phyloP scores from a whole-genome alignment of 1,140 invertebrate species.

The Meloidogyne exigua region DNA sequence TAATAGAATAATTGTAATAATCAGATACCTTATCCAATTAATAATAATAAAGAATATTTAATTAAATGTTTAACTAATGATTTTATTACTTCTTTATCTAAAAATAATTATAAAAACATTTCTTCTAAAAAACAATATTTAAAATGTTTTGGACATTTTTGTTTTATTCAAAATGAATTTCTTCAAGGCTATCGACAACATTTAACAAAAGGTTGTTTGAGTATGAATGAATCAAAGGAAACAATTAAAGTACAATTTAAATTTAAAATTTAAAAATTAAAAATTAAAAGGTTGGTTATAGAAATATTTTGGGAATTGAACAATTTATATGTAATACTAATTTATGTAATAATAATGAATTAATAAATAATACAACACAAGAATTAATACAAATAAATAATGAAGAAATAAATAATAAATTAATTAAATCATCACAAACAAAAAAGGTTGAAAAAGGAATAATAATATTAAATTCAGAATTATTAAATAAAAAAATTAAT shows the following conservation, averaged over 20 bases:
- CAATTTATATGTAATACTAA: slow-evolving; percentile 39
- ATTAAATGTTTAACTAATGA: slow-evolving; percentile 33
- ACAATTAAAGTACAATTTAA: neutral
- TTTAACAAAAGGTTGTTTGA: slow-evolving; percentile 21
- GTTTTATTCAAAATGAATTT: slow-evolving; percentile 32
- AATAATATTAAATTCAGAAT: neutral
- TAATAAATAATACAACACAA: too few relatives aligned
- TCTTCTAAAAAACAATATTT: neutral
- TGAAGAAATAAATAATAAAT: too few relatives aligned
- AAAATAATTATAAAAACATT: slow-evolving; percentile 20
- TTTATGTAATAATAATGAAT: slow-evolving; percentile 28
- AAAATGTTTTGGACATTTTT: slow-evolving; percentile 39
- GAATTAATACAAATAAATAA: too few relatives aligned
- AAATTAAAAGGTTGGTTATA: slow-evolving; percentile 29
- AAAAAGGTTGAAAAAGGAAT: neutral
- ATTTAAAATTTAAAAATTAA: neutral
- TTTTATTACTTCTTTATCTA: slow-evolving; percentile 4
- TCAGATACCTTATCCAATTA: slow-evolving; percentile 36
- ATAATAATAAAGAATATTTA: neutral
- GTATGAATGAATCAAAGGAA: slow-evolving; percentile 14
- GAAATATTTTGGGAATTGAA: slow-evolving; percentile 42
- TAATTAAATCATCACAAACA: neutral
- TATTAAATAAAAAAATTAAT: neutral
- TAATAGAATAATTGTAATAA: slow-evolving; percentile 38
- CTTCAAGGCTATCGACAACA: slow-evolving; percentile 35